phyloP scores from a whole-genome alignment of 2,888 invertebrate genomes.

The Quadroppia sp. region DNA sequence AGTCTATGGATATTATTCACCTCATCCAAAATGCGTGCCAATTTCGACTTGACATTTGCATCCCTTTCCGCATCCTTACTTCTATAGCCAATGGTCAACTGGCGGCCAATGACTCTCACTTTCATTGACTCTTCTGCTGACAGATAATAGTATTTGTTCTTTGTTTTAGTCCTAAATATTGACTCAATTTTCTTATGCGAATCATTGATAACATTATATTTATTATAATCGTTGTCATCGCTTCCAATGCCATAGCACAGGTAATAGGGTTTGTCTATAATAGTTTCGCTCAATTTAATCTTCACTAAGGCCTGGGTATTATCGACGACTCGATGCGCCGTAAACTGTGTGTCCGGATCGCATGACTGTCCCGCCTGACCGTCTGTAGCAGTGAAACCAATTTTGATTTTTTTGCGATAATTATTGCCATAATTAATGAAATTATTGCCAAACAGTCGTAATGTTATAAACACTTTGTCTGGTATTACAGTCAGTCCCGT shows the following conservation, averaged over 20 bases:
- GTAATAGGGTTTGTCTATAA: slow-evolving; percentile 3
- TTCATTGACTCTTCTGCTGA: not conserved
- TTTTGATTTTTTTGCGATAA: not conserved
- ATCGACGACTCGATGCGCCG: not conserved
- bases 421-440: not conserved
- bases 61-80: not conserved
- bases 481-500: slow-evolving; percentile 19
- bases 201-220: too few relatives aligned
- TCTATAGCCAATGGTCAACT: not conserved
- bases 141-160: not conserved
- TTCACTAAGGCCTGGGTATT: not conserved
- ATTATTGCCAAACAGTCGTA: slow-evolving; percentile 11
- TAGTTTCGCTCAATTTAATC: not conserved
- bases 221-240: too few relatives aligned
- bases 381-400: not conserved
- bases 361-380: not conserved
- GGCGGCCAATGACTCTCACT: not conserved
- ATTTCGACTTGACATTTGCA: not conserved
- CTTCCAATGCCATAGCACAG: not conserved
- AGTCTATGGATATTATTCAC: slow-evolving; percentile 7
- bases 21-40: not conserved
- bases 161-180: not conserved
- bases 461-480: not conserved
- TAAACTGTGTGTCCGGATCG: not conserved
- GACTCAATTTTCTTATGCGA: too few relatives aligned